phyloP scores from a whole-genome alignment of 2,888 invertebrate species.

The Ptilodon capucinus region DNA sequence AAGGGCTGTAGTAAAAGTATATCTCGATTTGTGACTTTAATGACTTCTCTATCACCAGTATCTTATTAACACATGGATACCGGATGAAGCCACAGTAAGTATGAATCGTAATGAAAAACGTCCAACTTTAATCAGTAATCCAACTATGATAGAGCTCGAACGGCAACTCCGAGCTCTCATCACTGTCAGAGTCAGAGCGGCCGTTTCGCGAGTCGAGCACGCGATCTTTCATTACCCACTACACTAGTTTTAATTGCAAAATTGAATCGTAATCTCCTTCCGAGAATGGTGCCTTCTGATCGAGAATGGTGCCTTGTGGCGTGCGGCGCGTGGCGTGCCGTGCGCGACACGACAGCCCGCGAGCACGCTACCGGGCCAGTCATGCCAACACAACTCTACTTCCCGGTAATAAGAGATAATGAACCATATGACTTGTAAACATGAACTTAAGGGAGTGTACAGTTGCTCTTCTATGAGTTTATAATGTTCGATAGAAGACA shows the following conservation, averaged over 20 bases:
- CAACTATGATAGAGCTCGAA: not conserved
- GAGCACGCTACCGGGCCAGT: not conserved
- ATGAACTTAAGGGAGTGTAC: not conserved
- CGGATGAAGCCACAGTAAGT: too few species aligned
- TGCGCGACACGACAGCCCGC: conserved; percentile 3
- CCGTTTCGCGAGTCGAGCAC: conserved; percentile 4
- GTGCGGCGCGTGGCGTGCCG: conserved; percentile 7
- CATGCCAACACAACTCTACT: not conserved
- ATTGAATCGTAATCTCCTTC: conserved; percentile 39
- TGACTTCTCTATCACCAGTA: not conserved
- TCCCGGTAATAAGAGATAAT: not conserved
- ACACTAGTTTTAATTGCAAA: conserved; percentile 36
- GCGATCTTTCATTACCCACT: conserved; percentile 11
- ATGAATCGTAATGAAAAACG: not conserved
- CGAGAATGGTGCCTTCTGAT: conserved; percentile 27
- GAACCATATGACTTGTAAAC: not conserved
- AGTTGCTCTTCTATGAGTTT: too few species aligned
- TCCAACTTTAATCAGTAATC: not conserved
- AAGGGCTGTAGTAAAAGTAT: too few species aligned
- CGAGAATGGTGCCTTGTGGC: conserved; percentile 10
- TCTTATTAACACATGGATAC: not conserved
- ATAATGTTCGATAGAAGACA: too few species aligned
- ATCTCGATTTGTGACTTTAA: not conserved
- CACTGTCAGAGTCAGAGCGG: not conserved
- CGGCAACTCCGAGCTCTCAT: not conserved